These are phyloP conservation scores for Leiothrix lutea DNA, from an alignment of 2,113 vertebrate genomes.

Conservation along the genomic window DNA sequence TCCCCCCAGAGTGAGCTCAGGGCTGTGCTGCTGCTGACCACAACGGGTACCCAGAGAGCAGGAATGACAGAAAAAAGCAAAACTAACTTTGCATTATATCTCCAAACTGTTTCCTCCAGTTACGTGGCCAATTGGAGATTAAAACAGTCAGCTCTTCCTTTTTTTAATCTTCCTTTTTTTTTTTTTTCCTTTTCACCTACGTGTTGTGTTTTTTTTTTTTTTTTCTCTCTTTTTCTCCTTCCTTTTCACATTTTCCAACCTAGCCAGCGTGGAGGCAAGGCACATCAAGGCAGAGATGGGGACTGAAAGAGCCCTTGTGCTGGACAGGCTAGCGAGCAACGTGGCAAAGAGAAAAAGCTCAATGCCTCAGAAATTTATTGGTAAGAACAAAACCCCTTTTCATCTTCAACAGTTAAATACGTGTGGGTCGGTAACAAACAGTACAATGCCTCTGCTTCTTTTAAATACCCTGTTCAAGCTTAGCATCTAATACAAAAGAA, in stretches of 20 bases:
- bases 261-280: constrained; percentile 80
- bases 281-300: constrained; percentile 86
- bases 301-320: constrained; percentile 87
- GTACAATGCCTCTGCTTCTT: constrained; percentile 5
- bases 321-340: constrained; percentile 93
- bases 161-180: background rate
- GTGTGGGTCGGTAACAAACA: background rate
- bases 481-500: background rate
- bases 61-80: constrained; percentile 32
- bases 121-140: background rate
- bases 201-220: background rate
- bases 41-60: constrained; percentile 53
- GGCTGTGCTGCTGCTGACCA: constrained; percentile 54
- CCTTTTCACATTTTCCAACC: constrained; percentile 61
- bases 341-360: constrained; percentile 94
- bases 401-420: constrained; percentile 3
- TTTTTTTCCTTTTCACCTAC: constrained; percentile 25
- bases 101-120: constrained; percentile 34
- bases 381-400: constrained; percentile 78
- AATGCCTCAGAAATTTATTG: constrained; percentile 95
- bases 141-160: constrained; percentile 17
- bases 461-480: background rate
- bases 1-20: constrained; percentile 43
- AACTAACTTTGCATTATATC: constrained; percentile 3
- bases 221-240: background rate